Evolutionary conservation across 2,113 vertebrate species (phyloP).

Genomic region (Solenodon paradoxus): DNA sequence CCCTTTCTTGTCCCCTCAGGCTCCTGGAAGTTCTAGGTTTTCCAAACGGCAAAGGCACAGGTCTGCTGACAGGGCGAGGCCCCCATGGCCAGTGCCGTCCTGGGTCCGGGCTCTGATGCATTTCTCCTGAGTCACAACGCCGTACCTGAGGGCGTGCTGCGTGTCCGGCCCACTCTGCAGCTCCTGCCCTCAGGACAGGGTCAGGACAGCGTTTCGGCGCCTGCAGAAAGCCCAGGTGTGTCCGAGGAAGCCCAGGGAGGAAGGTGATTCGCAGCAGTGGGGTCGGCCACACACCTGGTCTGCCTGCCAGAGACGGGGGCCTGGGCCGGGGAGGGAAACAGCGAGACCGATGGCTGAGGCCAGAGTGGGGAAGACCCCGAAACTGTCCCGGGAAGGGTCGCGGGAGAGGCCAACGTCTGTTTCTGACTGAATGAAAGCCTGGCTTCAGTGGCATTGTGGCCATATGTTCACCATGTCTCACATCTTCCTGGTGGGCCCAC

Average conservation of each 20-base stretch:
- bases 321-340: background rate
- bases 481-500: background rate
- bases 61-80: background rate
- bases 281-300: no score
- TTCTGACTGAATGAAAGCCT: background rate
- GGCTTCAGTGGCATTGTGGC: background rate
- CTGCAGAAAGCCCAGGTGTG: background rate
- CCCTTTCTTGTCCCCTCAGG: accelerated
- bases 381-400: background rate
- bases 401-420: background rate
- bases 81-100: background rate
- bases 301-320: background rate
- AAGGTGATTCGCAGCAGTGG: background rate
- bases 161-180: background rate
- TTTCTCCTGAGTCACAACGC: background rate
- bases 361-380: background rate
- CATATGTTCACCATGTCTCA: background rate
- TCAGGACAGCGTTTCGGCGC: background rate
- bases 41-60: background rate
- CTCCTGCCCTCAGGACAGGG: background rate
- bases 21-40: background rate
- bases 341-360: background rate
- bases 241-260: background rate
- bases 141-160: background rate
- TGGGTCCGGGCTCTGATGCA: background rate